Percentiles rank a stretch among this genome's conserved stretches.
Conservation (phyloP, 2,113 vertebrate species). For the Petrocephalus zakoni region DNA sequence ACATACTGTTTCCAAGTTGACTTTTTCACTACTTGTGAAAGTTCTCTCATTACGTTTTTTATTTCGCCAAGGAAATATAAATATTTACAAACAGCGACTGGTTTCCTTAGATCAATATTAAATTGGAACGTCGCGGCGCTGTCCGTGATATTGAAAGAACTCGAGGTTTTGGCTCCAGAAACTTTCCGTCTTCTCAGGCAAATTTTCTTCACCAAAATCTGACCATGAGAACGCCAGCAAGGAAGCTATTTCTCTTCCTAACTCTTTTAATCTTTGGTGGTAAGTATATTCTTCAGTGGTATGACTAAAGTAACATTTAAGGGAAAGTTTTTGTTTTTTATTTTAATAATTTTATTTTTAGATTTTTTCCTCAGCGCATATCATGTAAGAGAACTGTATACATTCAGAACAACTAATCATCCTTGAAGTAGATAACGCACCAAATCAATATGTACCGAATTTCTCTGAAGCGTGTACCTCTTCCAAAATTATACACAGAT, state of each 20-base stretch:
- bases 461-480: not conserved
- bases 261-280: constrained; percentile 47
- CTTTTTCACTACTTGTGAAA: not conserved
- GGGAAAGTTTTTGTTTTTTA: not conserved
- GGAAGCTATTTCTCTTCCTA: constrained; percentile 40
- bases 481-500: not conserved
- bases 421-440: not conserved
- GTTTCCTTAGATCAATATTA: not conserved
- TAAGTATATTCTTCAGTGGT: constrained; percentile 42
- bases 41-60: not conserved
- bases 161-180: not conserved
- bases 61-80: not conserved
- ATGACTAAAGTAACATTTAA: not conserved
- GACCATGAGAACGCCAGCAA: constrained; percentile 50
- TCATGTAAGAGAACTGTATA: not conserved
- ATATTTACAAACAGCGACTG: not conserved
- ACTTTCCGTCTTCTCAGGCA: not conserved
- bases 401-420: not conserved
- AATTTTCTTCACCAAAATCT: constrained; percentile 20
- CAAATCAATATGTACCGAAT: not conserved
- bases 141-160: constrained; percentile 53
- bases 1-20: not conserved
- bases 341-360: not conserved
- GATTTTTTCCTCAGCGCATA: not conserved
- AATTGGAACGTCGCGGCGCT: constrained; percentile 35